Evolutionary conservation across 1,140 invertebrate genomes (phyloP).

Genomic region (Harlomillsia oculata): DNA sequence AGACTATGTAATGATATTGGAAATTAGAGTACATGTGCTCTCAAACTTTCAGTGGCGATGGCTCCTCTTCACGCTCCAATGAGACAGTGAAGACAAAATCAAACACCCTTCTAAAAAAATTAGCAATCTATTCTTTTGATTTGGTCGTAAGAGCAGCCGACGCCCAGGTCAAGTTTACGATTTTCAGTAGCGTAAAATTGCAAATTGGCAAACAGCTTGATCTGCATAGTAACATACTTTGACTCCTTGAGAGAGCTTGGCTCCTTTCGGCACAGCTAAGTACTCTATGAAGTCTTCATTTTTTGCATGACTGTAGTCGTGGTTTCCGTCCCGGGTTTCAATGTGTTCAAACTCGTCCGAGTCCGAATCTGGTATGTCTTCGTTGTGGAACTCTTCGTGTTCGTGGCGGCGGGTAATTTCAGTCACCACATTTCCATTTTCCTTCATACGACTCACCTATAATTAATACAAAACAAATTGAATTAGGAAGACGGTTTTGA

Average conservation of each 20-base stretch:
- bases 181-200: too few species aligned
- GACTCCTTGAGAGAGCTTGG: constrained; percentile 37
- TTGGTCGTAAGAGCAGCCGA: neutral
- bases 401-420: constrained; percentile 56
- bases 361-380: constrained; percentile 61
- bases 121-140: neutral
- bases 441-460: constrained; percentile 45
- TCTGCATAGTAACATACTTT: constrained; percentile 32
- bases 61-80: too few species aligned
- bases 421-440: constrained; percentile 72
- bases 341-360: constrained; percentile 46
- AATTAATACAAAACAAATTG: too few species aligned
- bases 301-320: constrained; percentile 45
- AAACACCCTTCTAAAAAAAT: neutral
- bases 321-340: constrained; percentile 42
- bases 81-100: too few species aligned
- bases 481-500: too few species aligned
- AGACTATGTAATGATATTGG: too few species aligned
- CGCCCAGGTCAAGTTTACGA: too few species aligned
- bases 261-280: constrained; percentile 38
- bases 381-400: constrained; percentile 59
- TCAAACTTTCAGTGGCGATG: too few species aligned
- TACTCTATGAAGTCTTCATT: constrained; percentile 41
- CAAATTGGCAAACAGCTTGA: neutral
- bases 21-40: too few species aligned